Conservation (phyloP, 2,797 vertebrate species). For the Varecia variegata region DNA sequence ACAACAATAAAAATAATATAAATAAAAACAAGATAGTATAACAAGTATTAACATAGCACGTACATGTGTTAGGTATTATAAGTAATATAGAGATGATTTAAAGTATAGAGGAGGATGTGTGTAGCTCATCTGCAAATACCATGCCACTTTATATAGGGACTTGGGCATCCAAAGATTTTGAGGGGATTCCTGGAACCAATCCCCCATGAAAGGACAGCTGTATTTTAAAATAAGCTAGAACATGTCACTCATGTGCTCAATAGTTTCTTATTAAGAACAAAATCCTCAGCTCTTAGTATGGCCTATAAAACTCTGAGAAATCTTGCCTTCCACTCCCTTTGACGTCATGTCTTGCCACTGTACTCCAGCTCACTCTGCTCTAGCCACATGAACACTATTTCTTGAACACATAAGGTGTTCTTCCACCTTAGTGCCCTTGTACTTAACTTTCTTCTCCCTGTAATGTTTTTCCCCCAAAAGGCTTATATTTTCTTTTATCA, state of each 20-base stretch:
- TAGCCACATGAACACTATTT: background rate
- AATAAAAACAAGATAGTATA: background rate
- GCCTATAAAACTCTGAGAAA: background rate
- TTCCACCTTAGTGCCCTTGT: background rate
- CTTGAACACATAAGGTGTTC: background rate
- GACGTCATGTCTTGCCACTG: background rate
- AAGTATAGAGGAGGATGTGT: background rate
- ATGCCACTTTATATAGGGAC: background rate
- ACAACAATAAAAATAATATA: background rate
- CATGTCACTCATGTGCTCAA: background rate
- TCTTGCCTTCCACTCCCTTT: background rate
- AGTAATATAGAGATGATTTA: background rate
- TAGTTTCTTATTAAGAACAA: background rate
- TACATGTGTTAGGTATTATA: background rate
- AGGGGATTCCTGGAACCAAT: background rate
- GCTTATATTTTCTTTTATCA: background rate
- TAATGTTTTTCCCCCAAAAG: background rate
- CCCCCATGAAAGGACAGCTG: background rate
- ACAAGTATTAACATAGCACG: background rate
- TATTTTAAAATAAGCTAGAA: background rate
- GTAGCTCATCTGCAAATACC: background rate
- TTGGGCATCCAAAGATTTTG: background rate
- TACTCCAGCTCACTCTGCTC: background rate
- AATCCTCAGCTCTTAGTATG: background rate
- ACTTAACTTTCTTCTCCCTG: background rate